A percentile compares a stretch with the other conserved stretches of the same genome.
Conservation (phyloP, 2,797 vertebrate species). For the Enteromius argenteus region DNA sequence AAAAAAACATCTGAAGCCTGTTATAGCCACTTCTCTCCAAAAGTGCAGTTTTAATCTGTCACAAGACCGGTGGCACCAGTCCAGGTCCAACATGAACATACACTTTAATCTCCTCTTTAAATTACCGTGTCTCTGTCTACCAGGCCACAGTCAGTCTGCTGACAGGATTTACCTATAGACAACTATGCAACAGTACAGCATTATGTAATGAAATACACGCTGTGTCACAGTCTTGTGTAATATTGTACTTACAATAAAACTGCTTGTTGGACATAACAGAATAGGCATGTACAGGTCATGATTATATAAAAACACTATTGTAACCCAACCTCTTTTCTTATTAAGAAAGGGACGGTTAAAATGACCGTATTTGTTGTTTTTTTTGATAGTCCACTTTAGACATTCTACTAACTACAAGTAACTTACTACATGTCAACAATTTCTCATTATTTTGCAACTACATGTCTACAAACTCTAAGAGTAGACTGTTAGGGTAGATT, state of each 20-base stretch:
- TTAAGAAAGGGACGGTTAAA: not conserved
- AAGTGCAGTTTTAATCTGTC: constrained; percentile 37
- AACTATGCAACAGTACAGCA: not conserved
- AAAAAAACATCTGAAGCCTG: not conserved
- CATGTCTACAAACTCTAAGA: too few species aligned
- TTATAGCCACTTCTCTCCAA: not conserved
- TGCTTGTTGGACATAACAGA: not conserved
- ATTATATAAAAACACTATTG: not conserved
- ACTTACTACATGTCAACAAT: too few species aligned
- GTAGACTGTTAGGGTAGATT: too few species aligned
- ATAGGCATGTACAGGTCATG: not conserved
- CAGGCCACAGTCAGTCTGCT: constrained; percentile 59
- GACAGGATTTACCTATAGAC: constrained; percentile 69
- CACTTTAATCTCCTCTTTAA: constrained; percentile 39
- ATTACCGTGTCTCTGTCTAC: constrained; percentile 17
- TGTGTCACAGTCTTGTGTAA: not conserved
- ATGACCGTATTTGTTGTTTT: not conserved
- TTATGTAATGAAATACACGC: not conserved
- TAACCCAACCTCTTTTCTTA: not conserved
- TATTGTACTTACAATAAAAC: not conserved
- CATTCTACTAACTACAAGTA: too few species aligned
- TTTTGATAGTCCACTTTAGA: too few species aligned
- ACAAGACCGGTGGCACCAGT: constrained; percentile 7
- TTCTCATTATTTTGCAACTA: too few species aligned
- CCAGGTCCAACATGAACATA: not conserved